Percentiles rank a stretch among this genome's conserved stretches.
Evolutionary conservation across 2,113 vertebrate species (phyloP).

Genomic region (Xiphophorus hellerii): DNA sequence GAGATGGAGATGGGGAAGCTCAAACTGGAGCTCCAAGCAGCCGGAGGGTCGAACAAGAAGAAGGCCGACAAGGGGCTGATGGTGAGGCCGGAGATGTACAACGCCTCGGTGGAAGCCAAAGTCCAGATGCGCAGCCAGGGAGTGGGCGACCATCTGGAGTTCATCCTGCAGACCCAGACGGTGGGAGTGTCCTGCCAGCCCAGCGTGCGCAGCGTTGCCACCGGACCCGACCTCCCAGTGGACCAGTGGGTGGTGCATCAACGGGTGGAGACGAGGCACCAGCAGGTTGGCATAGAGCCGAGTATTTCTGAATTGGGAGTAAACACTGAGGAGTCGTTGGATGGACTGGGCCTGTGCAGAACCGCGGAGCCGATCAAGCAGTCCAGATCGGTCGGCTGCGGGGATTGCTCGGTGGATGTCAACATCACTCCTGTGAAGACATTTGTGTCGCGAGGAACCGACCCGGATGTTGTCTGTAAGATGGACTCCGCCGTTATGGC

Average conservation of each 20-base stretch:
- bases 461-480: constrained; percentile 73
- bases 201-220: constrained; percentile 13
- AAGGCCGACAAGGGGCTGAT: constrained; percentile 86
- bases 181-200: constrained; percentile 83
- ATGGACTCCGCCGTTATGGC: constrained; percentile 84
- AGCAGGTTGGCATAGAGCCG: constrained; percentile 77
- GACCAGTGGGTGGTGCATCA: constrained; percentile 85
- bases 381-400: constrained; percentile 84
- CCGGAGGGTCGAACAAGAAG: constrained; percentile 85
- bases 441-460: constrained; percentile 69
- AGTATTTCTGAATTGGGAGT: constrained; percentile 79
- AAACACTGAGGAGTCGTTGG: constrained; percentile 82
- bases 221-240: constrained; percentile 86
- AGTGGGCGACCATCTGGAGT: constrained; percentile 81
- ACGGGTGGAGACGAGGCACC: constrained; percentile 68
- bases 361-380: constrained; percentile 44
- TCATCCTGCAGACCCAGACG: constrained; percentile 62
- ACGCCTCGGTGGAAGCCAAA: constrained; percentile 83
- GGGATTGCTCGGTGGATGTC: constrained; percentile 87
- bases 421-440: constrained; percentile 73
- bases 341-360: constrained; percentile 43
- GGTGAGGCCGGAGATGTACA: constrained; percentile 84
- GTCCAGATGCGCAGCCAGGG: constrained; percentile 83
- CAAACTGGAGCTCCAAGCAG: constrained; percentile 92
- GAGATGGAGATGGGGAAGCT: constrained; percentile 95